These are phyloP conservation scores for Teleopsis dalmanni DNA, from an alignment of 1,140 invertebrate genomes.

Conservation along the genomic window DNA sequence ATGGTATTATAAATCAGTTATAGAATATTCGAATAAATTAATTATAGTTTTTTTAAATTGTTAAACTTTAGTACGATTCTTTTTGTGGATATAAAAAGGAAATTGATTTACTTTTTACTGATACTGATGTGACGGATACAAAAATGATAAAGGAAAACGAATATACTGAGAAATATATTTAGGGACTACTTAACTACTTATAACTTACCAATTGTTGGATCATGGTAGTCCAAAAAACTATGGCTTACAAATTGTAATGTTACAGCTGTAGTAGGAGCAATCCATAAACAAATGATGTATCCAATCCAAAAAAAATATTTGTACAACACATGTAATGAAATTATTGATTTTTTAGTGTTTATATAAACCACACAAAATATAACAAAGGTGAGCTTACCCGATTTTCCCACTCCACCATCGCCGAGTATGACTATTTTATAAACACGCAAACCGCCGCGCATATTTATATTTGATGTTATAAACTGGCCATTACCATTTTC, in stretches of 20 bases:
- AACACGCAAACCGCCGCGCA: conserved; percentile 60
- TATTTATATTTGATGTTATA: conserved; percentile 37
- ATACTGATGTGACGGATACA: too few relatives aligned
- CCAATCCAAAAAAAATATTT: neutral
- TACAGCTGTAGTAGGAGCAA: conserved; percentile 52
- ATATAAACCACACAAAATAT: conserved; percentile 12
- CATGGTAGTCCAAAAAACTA: conserved; percentile 78
- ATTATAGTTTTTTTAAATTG: too few relatives aligned
- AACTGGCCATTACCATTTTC: conserved; percentile 18
- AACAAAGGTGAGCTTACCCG: conserved; percentile 52
- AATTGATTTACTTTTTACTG: too few relatives aligned
- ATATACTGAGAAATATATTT: too few relatives aligned
- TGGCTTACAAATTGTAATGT: conserved; percentile 84
- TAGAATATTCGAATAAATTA: too few relatives aligned
- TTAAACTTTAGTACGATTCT: too few relatives aligned
- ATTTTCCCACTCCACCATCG: conserved; percentile 78
- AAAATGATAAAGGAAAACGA: too few relatives aligned
- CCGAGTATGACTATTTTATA: conserved; percentile 79
- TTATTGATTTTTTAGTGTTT: conserved; percentile 8
- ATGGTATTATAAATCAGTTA: too few relatives aligned
- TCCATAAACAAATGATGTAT: conserved; percentile 1
- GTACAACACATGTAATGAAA: neutral
- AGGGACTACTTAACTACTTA: too few relatives aligned
- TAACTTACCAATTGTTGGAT: conserved; percentile 78
- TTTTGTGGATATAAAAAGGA: too few relatives aligned